Evolutionary conservation across 2,797 vertebrate genomes (phyloP).

Genomic region (Somateria mollissima): DNA sequence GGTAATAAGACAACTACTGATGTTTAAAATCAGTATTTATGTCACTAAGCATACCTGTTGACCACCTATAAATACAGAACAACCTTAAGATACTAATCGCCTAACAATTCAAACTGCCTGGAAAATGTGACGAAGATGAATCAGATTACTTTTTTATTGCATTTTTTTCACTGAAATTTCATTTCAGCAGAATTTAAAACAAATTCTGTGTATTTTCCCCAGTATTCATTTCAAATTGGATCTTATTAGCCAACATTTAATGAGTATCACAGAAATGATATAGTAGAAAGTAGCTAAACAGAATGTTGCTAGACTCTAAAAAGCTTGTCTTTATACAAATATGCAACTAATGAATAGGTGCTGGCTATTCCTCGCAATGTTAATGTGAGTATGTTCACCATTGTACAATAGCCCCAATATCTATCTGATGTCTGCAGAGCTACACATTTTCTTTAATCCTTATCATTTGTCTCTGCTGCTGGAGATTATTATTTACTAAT

Average conservation of each 20-base stretch:
- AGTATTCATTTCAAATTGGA: not conserved
- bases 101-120: not conserved
- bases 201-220: not conserved
- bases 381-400: not conserved
- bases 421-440: not conserved
- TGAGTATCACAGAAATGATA: slow-evolving; percentile 1
- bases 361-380: not conserved
- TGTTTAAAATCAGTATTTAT: not conserved
- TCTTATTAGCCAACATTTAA: not conserved
- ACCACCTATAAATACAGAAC: not conserved
- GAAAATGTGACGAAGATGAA: not conserved
- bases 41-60: not conserved
- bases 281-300: slow-evolving; percentile 14
- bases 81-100: not conserved
- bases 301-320: not conserved
- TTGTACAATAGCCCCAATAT: not conserved
- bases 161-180: not conserved
- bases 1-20: not conserved
- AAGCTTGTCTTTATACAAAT: not conserved
- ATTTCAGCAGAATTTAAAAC: not conserved
- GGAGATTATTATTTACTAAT: slow-evolving; percentile 62
- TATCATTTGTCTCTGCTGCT: slow-evolving; percentile 35
- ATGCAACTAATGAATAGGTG: not conserved
- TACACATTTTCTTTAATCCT: not conserved
- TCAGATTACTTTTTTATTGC: not conserved